Evolutionary conservation across 2,888 invertebrate species (phyloP), one percentile per base, ranked within the genome.

Genomic region (Geophilus truncorum): DNA sequence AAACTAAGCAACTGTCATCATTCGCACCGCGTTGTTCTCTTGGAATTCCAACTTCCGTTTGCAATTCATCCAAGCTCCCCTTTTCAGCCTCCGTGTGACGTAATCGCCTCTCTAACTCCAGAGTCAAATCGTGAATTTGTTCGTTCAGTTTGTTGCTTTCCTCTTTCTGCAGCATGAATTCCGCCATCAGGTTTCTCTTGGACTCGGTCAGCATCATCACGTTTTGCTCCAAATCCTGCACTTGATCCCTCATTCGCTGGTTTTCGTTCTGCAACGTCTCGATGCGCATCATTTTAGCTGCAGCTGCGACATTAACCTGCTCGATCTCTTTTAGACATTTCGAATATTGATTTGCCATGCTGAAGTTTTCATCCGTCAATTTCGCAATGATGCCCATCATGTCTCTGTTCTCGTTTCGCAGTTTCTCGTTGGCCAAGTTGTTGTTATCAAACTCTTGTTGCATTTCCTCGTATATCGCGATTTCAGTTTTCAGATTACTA

Each of bases 21-120:
- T 3, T 18, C 2, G 9, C 40, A 3, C 34, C 77, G 6, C 36
- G 77, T 32, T 70, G 36, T 18, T 80, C 28, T 7, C 1, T 30
- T 1, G 36, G 18, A 30, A 25, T 7, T 15, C 81, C 77, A 30
- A 81, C 36, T 36, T 78, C 77, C 7, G 83, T 83, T 79, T 85
- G 62, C 21, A 62, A 15, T 62, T 62, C 62, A 25, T 62, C 62
- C 12, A 62, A 62, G 25, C 62, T 62, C 5, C 62, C 62, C 28
- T 62, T 62, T 28, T 62, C 62, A 9, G 62, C 28, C 15, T 62
- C 62, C 12, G 7, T 7, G 15, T 62, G 23, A 2, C 28, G 62
- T 15, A 62, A 25, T 10, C 62, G 62, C 25, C 62, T 62, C 25
- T 62, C 62, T 15, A 62, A 62, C 28, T 62, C 62, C 25, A 62